Evolutionary conservation across 2,888 invertebrate genomes (phyloP).

Genomic region (Nomada ferruginata): DNA sequence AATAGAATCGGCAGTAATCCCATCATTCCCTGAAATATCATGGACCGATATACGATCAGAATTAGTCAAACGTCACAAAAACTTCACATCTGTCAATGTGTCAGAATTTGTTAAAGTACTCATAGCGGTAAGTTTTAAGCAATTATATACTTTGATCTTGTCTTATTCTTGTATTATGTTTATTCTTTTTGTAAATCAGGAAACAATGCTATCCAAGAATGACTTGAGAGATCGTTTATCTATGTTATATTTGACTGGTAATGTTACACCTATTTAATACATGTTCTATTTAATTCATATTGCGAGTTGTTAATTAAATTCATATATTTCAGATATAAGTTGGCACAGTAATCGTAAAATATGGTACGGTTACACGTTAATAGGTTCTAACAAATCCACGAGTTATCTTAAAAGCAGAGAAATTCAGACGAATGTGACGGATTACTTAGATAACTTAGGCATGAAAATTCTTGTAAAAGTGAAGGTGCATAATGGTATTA

Average conservation of each 20-base stretch:
- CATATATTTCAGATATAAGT: slow-evolving; percentile 74
- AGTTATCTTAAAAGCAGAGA: slow-evolving; percentile 49
- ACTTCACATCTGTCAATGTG: slow-evolving; percentile 70
- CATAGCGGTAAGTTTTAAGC: slow-evolving; percentile 69
- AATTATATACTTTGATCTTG: neutral
- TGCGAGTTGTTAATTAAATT: neutral
- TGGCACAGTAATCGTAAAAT: slow-evolving; percentile 73
- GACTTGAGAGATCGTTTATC: slow-evolving; percentile 70
- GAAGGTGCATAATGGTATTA: slow-evolving; percentile 65
- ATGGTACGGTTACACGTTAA: slow-evolving; percentile 75
- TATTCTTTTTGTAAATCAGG: slow-evolving; percentile 64
- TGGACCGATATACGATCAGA: slow-evolving; percentile 71
- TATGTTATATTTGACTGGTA: slow-evolving; percentile 76
- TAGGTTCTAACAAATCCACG: neutral
- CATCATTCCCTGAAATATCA: slow-evolving; percentile 77
- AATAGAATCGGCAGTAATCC: slow-evolving; percentile 73
- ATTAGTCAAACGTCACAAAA: slow-evolving; percentile 72
- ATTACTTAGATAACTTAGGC: slow-evolving; percentile 55
- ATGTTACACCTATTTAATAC: slow-evolving; percentile 9
- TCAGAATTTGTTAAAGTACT: slow-evolving; percentile 65
- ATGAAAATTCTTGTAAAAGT: slow-evolving; percentile 68
- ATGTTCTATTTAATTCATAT: neutral
- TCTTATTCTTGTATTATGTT: neutral
- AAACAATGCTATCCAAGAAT: slow-evolving; percentile 55
- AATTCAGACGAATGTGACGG: slow-evolving; percentile 61